A percentile compares a stretch with the other conserved stretches of the same genome.
Evolutionary conservation across 2,113 vertebrate species (phyloP).

Genomic region (Capreolus pygargus): DNA sequence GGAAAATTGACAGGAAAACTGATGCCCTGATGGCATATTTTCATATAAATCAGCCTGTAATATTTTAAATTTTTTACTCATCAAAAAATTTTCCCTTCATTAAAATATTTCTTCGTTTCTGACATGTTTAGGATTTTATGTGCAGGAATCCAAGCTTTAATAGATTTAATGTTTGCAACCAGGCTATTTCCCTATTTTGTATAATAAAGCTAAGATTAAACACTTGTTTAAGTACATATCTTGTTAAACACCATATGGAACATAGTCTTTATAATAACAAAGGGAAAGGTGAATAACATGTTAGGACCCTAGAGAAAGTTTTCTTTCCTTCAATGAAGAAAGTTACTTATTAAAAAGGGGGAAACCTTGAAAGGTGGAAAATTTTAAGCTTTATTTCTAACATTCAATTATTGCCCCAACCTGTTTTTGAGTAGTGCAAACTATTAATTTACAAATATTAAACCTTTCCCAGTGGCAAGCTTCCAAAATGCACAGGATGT

Average conservation of each 20-base stretch:
- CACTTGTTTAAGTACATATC: slow-evolving; percentile 39
- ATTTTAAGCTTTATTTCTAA: slow-evolving; percentile 59
- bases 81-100: slow-evolving; percentile 34
- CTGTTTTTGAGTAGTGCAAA: slow-evolving; percentile 60
- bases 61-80: slow-evolving; percentile 39
- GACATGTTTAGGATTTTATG: background rate
- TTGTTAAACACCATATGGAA: slow-evolving; percentile 39
- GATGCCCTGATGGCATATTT: background rate
- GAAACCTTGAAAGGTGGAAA: slow-evolving; percentile 63
- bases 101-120: slow-evolving; percentile 44
- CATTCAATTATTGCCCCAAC: slow-evolving; percentile 64
- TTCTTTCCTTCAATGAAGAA: slow-evolving; percentile 64
- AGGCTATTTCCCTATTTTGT: background rate
- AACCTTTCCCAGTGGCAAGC: slow-evolving; percentile 62
- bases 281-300: slow-evolving; percentile 46
- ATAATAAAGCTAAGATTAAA: slow-evolving; percentile 51
- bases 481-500: slow-evolving; percentile 74
- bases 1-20: background rate
- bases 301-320: slow-evolving; percentile 68
- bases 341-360: slow-evolving; percentile 66
- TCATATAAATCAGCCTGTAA: background rate
- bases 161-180: slow-evolving; percentile 22
- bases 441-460: slow-evolving; percentile 76
- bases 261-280: background rate
- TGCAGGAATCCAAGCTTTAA: background rate